These are phyloP conservation scores for Xiphophorus birchmanni DNA, from an alignment of 2,797 vertebrate species.

Conservation along the genomic window DNA sequence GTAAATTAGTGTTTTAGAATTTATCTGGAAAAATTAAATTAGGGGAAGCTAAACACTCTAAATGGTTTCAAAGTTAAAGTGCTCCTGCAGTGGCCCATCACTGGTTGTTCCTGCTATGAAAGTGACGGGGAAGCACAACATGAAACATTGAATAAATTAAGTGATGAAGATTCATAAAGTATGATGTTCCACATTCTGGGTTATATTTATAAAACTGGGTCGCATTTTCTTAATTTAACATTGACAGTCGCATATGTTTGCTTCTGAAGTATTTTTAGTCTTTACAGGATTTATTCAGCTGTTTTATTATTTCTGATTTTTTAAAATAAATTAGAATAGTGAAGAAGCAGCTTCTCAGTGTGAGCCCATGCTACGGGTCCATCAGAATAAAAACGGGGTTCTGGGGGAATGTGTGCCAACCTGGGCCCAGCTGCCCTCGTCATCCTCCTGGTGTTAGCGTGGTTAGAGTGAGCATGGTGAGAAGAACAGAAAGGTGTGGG, in stretches of 20 bases:
- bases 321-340: background rate
- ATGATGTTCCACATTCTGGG: background rate
- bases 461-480: constrained; percentile 92
- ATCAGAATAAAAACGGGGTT: background rate
- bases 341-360: background rate
- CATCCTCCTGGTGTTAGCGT: constrained; percentile 96
- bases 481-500: constrained; percentile 86
- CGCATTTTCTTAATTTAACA: background rate
- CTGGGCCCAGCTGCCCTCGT: constrained; percentile 99
- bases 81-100: too few relatives aligned
- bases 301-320: background rate
- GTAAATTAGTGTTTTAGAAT: too few relatives aligned
- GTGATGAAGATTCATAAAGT: background rate
- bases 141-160: background rate
- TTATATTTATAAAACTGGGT: background rate
- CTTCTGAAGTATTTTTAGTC: background rate
- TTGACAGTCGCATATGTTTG: background rate
- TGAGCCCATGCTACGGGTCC: background rate
- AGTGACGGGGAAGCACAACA: background rate
- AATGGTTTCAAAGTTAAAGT: too few relatives aligned
- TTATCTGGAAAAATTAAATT: too few relatives aligned
- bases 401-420: constrained; percentile 82
- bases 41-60: too few relatives aligned
- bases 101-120: too few relatives aligned
- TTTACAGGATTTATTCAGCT: background rate